phyloP scores from a whole-genome alignment of 1,140 invertebrate genomes.

The Meloidogyne chitwoodi region DNA sequence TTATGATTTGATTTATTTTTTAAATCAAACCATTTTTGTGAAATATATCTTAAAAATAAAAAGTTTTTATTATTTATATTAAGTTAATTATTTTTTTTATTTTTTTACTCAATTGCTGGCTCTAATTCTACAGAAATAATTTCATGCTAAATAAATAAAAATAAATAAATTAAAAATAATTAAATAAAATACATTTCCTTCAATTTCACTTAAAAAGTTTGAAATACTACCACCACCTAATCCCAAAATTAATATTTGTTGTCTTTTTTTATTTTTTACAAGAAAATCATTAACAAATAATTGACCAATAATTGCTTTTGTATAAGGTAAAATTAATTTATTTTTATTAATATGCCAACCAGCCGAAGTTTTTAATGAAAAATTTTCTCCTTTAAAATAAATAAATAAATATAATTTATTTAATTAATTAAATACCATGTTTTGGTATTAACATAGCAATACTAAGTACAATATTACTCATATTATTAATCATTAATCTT shows the following conservation, averaged over 20 bases:
- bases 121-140: conserved; percentile 10
- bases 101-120: conserved; percentile 10
- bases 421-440: too few relatives aligned
- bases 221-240: background rate
- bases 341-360: background rate
- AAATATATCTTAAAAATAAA: conserved; percentile 1
- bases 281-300: background rate
- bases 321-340: background rate
- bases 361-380: background rate
- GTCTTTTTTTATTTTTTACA: background rate
- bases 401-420: too few relatives aligned
- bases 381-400: background rate
- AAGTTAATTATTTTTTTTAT: background rate
- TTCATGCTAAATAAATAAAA: background rate
- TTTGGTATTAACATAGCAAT: background rate
- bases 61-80: too few relatives aligned
- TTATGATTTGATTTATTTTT: background rate
- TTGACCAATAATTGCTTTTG: background rate
- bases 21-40: conserved; percentile 11
- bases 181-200: background rate
- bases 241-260: conserved; percentile 1
- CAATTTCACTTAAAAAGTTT: background rate
- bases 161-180: too few relatives aligned
- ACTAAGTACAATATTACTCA: background rate
- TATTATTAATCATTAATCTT: background rate